These are phyloP conservation scores for Pteruthius melanotis DNA, from an alignment of 2,113 vertebrate genomes.

Conservation along the genomic window DNA sequence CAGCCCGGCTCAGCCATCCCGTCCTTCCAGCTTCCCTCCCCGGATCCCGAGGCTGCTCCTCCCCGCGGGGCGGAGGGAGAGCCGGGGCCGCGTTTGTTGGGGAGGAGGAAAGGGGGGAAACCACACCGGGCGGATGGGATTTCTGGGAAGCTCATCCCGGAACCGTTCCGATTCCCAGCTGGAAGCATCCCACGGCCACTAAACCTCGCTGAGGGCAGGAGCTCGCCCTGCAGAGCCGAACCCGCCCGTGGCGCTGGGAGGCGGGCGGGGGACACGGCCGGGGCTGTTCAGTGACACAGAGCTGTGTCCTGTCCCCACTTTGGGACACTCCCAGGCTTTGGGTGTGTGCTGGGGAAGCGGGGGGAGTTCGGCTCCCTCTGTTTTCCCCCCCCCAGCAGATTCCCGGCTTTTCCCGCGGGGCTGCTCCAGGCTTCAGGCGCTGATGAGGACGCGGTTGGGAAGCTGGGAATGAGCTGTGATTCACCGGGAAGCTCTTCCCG, in stretches of 20 bases:
- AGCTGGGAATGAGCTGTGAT: background rate
- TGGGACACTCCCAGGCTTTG: accelerated
- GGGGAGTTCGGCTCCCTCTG: background rate
- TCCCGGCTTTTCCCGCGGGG: background rate
- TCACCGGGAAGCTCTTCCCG: background rate
- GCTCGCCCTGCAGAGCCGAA: background rate
- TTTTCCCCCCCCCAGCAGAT: background rate
- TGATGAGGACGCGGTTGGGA: background rate
- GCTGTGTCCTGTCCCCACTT: background rate
- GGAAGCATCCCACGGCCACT: background rate
- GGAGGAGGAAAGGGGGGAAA: background rate
- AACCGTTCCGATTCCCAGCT: background rate
- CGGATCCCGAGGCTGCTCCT: background rate
- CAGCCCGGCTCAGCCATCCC: background rate
- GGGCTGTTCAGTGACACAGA: background rate
- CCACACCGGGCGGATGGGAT: background rate
- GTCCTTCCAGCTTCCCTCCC: background rate
- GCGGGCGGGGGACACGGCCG: background rate
- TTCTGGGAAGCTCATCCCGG: conserved; percentile 25
- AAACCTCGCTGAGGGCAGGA: background rate
- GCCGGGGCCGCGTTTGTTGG: background rate
- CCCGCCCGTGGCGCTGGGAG: background rate
- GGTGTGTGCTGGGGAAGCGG: background rate
- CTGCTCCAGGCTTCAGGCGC: background rate
- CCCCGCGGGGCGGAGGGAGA: background rate